Evolutionary conservation across 2,113 vertebrate species (phyloP).

Genomic region (Rhinolophus sinicus): DNA sequence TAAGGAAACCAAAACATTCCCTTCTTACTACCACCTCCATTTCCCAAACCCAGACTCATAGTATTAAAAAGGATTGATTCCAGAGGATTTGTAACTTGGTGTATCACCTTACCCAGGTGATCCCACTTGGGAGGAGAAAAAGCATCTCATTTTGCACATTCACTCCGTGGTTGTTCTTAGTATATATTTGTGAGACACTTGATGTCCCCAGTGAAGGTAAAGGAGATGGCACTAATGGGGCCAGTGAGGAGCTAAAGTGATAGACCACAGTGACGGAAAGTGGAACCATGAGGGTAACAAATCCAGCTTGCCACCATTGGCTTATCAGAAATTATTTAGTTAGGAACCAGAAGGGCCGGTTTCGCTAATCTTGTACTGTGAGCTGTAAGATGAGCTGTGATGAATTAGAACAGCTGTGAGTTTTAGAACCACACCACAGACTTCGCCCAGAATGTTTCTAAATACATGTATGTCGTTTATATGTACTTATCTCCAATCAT

Average conservation of each 20-base stretch:
- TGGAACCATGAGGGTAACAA: neutral
- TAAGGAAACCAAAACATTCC: neutral
- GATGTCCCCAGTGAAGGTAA: neutral
- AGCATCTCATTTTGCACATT: neutral
- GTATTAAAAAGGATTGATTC: neutral
- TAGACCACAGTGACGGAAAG: neutral
- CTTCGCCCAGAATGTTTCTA: neutral
- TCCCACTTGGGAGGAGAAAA: neutral
- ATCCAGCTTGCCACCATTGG: constrained; percentile 29
- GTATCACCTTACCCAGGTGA: neutral
- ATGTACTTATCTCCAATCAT: constrained; percentile 10
- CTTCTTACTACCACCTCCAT: neutral
- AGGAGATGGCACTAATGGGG: neutral
- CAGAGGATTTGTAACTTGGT: neutral
- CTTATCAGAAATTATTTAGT: constrained; percentile 46
- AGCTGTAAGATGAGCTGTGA: constrained; percentile 1
- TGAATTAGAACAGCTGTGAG: neutral
- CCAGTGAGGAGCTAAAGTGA: neutral
- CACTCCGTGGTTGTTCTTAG: neutral
- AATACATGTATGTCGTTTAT: neutral
- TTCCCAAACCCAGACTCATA: neutral
- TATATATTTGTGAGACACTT: neutral
- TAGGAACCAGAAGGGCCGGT: constrained; percentile 68
- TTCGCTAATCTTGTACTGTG: constrained; percentile 44
- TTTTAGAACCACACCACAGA: neutral